Base-by-base conservation (phyloP, 1,140 invertebrate genomes). In the Physella acuta region DNA sequence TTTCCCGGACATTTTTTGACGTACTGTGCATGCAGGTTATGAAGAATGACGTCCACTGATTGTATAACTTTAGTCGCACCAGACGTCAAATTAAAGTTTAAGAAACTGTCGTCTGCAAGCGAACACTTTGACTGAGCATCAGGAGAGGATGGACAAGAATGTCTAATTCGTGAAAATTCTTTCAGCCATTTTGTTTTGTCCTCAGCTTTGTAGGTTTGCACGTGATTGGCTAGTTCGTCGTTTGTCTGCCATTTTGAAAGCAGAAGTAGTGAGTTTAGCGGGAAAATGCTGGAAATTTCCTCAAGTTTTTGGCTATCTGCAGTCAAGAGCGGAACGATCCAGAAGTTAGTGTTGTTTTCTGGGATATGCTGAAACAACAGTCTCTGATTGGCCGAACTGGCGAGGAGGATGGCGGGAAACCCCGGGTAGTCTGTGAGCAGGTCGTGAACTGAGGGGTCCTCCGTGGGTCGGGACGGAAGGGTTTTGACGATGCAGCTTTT, bases 1-100 rank as follows among this genome's bases (percentile, higher is more conserved):
- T 34, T 53, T 51, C 70, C 44, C 3, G 71, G 70, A 72, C 80
- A 82, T 1, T 66, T 52, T 28, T 30, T 33, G 36, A 52, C 34
- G 61, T 75, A 74, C 39, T 56, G 39, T 0, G 68, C 36, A 39
- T 80, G 73, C 2, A 76, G 28, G 0, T 66, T 65, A 63, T 78
- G 76, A n/a, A 80, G 52, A 16, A 78, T 33, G 11, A 73, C 34
- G 66, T 80, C 76, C 4, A 72, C 69, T 0, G 65, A 56, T 17
- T 62, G 17, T 16, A 80, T 73, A 5, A 75, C 71, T 0, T 68
- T 64, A 28, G 75, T 70, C 0, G 76, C 73, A 0, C 65, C 51
- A 1, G 60, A 26, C 0, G 66, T 2, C 5, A 33, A 20, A n/a
- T 33, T 2, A 14, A 31, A 1, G 2, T 3, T 33, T 2, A 33